Percentiles rank a stretch among this genome's conserved stretches.
Evolutionary conservation across 2,797 vertebrate genomes (phyloP).

Genomic region (Echeneis naucrates): DNA sequence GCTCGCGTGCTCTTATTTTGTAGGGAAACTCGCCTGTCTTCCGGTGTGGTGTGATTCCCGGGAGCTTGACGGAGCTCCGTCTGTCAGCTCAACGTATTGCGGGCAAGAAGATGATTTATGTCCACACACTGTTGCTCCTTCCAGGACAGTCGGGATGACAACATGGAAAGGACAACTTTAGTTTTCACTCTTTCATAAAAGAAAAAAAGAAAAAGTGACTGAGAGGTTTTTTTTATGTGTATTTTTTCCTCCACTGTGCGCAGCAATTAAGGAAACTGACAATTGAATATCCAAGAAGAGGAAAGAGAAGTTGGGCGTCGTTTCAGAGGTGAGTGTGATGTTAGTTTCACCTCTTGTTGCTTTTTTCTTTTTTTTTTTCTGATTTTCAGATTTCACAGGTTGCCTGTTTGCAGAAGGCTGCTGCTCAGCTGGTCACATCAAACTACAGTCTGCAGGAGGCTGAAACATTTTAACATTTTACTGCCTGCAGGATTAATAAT

Average conservation of each 20-base stretch:
- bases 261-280: constrained; percentile 15
- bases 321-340: constrained; percentile 62
- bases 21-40: background rate
- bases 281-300: constrained; percentile 45
- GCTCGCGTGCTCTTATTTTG: constrained; percentile 57
- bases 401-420: background rate
- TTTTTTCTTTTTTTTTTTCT: too few species aligned
- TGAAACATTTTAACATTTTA: constrained; percentile 11
- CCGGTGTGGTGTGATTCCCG: background rate
- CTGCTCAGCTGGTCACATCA: background rate
- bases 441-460: background rate
- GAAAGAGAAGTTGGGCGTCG: constrained; percentile 62
- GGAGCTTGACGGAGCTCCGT: constrained; percentile 29
- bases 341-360: too few species aligned
- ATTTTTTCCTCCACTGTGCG: constrained; percentile 9
- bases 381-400: background rate
- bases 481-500: background rate
- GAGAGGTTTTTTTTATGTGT: background rate
- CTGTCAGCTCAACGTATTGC: constrained; percentile 31
- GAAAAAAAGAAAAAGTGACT: background rate
- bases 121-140: constrained; percentile 64
- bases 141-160: constrained; percentile 20
- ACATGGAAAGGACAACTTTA: constrained; percentile 48
- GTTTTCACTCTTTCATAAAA: constrained; percentile 18
- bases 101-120: constrained; percentile 53